Evolutionary conservation across 1,140 invertebrate species (phyloP), one percentile per base, ranked within the genome.

Genomic region (Mycetomoellerius zeteki): DNA sequence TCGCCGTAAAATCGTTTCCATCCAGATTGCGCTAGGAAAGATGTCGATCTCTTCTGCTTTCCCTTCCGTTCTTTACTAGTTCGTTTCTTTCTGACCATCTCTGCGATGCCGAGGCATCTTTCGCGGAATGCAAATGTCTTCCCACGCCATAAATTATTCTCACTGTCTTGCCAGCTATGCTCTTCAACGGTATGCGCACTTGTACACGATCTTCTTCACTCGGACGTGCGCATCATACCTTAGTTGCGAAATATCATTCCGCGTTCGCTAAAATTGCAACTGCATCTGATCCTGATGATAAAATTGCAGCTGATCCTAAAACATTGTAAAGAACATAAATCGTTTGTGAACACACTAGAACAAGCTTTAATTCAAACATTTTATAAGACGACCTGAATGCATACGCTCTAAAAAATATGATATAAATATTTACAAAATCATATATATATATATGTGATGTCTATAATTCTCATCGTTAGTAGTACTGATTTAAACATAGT

Each of bases 151-250:
- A 84, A 84, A 84, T 84, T 84, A 84, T 84, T 93, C 89, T 89
- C 87, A 89, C 88, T 71, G 88, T 58, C 88, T 62, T 82, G 88
- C 89, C 85, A 86, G 86, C 88, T 90, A 82, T 85, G 81, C 87
- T 90, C 89, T 87, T 86, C 80, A 86, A 90, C 87, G 87, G 86
- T 87, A 86, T 85, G 71, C 85, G 91, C 90, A 86, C 86, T 88
- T 86, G 89, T 78, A 80, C 75, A 86, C 89, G 86, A 85, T 82
- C 54, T 30, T 58, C 52, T 58, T 8, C 37, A 10, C 69, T 43
- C 69, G 37, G 19, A 71, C 60, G 67, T 72, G 52, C 77, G 14
- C 65, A 14, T 24, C 47, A 24, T 43, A 10, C 16, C 43, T 7
- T 80, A 80, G n/a, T 33, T 37, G 50, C 7, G 30, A 67, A 67